These are phyloP conservation scores for Pampus argenteus DNA, from an alignment of 2,797 vertebrate genomes.

Conservation along the genomic window DNA sequence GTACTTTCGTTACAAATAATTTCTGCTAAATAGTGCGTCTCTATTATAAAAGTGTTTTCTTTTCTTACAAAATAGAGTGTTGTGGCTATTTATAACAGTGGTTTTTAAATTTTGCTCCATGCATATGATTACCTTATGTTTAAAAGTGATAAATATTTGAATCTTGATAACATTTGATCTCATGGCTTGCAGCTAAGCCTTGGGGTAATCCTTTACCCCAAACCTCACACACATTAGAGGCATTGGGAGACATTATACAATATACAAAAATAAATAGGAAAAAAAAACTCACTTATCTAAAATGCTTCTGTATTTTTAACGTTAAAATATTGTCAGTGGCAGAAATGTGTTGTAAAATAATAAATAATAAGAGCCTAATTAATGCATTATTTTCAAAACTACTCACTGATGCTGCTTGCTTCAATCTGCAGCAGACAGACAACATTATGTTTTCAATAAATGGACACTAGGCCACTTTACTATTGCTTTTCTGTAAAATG, in stretches of 20 bases:
- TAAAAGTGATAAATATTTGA: too few relatives aligned
- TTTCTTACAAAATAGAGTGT: too few relatives aligned
- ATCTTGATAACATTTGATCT: not conserved
- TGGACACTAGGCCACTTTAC: not conserved
- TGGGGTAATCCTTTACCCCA: not conserved
- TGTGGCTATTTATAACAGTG: too few relatives aligned
- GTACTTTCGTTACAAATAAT: conserved; percentile 20
- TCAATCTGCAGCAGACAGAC: not conserved
- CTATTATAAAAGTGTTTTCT: not conserved
- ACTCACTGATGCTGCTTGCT: not conserved
- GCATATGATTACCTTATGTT: too few relatives aligned
- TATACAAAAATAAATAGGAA: not conserved
- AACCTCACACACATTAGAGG: not conserved
- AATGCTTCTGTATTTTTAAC: not conserved
- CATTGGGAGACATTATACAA: not conserved
- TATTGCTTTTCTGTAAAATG: not conserved
- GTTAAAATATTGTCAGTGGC: not conserved
- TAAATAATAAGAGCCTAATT: too few relatives aligned
- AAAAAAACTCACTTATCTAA: not conserved
- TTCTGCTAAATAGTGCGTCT: not conserved
- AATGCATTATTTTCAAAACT: not conserved
- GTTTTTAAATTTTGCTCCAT: too few relatives aligned
- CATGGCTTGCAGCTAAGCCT: not conserved
- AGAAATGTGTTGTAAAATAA: not conserved
- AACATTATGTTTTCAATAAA: not conserved